These are phyloP conservation scores for Lophura nycthemera DNA, from an alignment of 2,113 vertebrate species.

Conservation along the genomic window DNA sequence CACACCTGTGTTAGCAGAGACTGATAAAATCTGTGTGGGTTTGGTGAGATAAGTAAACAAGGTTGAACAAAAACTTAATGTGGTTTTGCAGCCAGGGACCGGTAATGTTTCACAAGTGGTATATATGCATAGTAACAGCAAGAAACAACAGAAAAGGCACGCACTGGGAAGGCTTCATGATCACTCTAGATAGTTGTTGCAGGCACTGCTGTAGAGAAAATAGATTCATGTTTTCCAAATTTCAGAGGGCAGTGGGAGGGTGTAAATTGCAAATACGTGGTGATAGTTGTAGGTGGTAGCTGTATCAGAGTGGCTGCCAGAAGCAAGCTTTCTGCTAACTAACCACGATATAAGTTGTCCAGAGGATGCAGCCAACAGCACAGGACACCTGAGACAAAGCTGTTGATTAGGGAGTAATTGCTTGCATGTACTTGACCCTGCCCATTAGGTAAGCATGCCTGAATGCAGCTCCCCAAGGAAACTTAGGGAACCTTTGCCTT, in stretches of 20 bases:
- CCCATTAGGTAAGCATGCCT: not conserved
- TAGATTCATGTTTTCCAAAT: not conserved
- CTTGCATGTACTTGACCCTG: not conserved
- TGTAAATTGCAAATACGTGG: not conserved
- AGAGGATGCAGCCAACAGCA: not conserved
- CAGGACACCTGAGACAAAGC: rapidly evolving
- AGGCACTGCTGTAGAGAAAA: not conserved
- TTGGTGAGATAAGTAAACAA: not conserved
- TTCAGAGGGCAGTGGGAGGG: not conserved
- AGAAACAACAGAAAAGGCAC: not conserved
- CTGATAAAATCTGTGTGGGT: not conserved
- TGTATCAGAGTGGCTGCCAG: not conserved
- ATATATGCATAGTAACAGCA: not conserved
- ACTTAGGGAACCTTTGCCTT: not conserved
- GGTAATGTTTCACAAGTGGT: not conserved
- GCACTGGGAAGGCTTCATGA: not conserved
- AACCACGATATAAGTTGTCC: not conserved
- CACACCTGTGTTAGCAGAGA: slow-evolving; percentile 34
- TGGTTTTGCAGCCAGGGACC: slow-evolving; percentile 1
- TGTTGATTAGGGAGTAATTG: not conserved
- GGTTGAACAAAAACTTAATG: not conserved
- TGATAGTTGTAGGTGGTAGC: not conserved
- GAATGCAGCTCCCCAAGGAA: not conserved
- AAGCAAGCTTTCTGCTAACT: not conserved
- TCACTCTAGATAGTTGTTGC: not conserved